Conservation (phyloP, 2,797 vertebrate species). For the Girardinus metallicus region DNA sequence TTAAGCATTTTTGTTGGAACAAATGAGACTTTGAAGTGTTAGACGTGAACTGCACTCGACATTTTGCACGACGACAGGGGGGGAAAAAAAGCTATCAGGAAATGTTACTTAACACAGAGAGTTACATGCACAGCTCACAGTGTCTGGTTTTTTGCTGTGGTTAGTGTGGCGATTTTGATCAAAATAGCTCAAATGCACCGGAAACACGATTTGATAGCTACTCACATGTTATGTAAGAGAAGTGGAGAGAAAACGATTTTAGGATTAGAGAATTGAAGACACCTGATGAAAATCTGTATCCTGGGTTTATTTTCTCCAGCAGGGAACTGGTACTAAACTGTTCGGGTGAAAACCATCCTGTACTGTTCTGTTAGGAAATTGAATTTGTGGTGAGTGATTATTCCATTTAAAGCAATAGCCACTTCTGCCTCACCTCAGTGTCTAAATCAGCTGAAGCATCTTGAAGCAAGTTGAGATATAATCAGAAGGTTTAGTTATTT, state of each 20-base stretch:
- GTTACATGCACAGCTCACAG: background rate
- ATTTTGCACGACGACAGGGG: background rate
- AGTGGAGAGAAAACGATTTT: background rate
- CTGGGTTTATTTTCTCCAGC: background rate
- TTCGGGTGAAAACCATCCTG: background rate
- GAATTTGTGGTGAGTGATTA: background rate
- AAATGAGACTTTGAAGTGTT: background rate
- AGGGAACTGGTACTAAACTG: background rate
- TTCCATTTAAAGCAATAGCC: background rate
- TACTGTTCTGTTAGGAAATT: background rate
- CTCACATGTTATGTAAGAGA: slow-evolving; percentile 45
- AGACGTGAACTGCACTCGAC: background rate
- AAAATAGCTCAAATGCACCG: slow-evolving; percentile 16
- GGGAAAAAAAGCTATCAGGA: slow-evolving; percentile 24
- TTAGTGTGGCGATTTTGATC: slow-evolving; percentile 41
- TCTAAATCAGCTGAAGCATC: background rate
- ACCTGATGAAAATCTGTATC: background rate
- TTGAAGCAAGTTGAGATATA: background rate
- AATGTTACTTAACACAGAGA: slow-evolving; percentile 11
- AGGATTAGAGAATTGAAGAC: background rate
- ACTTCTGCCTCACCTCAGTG: background rate
- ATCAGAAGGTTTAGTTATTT: background rate
- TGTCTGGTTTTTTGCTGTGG: slow-evolving; percentile 29
- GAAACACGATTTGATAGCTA: slow-evolving; percentile 40
- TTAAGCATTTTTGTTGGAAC: background rate